Evolutionary conservation across 2,888 invertebrate species (phyloP), one percentile per base, ranked within the genome.

Genomic region (Emmelina monodactyla): DNA sequence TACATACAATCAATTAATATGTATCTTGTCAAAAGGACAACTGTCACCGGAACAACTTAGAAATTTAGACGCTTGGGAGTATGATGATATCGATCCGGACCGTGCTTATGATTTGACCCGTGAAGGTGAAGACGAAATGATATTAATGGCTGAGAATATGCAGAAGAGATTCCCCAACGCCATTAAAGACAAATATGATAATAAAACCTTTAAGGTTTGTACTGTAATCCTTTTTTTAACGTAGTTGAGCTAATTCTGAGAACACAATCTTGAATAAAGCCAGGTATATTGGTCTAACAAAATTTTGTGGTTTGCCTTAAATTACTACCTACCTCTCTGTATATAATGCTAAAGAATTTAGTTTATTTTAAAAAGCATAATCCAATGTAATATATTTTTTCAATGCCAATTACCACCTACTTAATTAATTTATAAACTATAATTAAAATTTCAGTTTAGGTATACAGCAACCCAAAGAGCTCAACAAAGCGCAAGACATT

Each of bases 91-190:
- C 10, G 63, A 79, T 16, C 46, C 62, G 7, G 66, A 81, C 0
- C 69, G 86, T 39, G 82, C 84, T 30, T 88, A 87, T 54, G 69
- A 68, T 44, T 62, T 93, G 30, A 82, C 88, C 0, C 64, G 76
- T n/a, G 91, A 91, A 60, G 92, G 92, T 0, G 85, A 87, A 54
- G 84, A 86, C 54, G 92, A 93, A 66, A 84, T 91, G 78, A 63
- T 86, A 16, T 75, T 85, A 34, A 64, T 92, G 14, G 92, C 87
- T 10, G 86, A 88, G 56, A 80, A 92, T 50, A 88, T 88, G 80
- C 87, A 89, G 47, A 80, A 82, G 11, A 79, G 91, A 46, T 91
- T 89, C 58, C 88, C 89, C 2, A 58, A 63, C 38, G 54, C 89
- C 28, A 73, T 92, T 28, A 78, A 82, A 28, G 75, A 83, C 38